Evolutionary conservation across 2,113 vertebrate genomes (phyloP), one percentile per base, ranked within the genome.

Genomic region (Irena cyanogastra): DNA sequence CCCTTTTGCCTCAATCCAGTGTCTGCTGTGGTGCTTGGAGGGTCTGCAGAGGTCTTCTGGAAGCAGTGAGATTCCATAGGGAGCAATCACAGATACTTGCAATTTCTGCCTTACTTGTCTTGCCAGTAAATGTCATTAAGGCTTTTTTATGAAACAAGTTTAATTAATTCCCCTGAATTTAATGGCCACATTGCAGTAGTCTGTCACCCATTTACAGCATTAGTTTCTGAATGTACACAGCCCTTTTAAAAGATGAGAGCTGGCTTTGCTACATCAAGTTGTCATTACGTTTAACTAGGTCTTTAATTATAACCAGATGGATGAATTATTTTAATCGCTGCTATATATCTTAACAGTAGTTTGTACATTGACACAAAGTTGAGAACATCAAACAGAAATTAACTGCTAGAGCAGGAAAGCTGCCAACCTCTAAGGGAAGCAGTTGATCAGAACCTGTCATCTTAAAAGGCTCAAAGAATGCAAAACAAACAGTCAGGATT

Each of bases 301-400:
- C 98, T 98, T 98, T 98, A 98, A 98, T 98, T 98, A 98, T 97
- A 98, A 97, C 90, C 97, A 98, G 97, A 98, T 98, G 98, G 97
- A 97, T 98, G 97, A 98, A 98, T 98, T 98, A 98, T 98, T 98
- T 98, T 98, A 98, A 98, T 98, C 93, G 4, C 96, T 95, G 97
- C 96, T 97, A 97, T 97, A 97, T 98, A 97, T 98, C 97, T 98
- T 98, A 98, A 97, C 98, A 97, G 97, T 98, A 98, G 98, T 97
- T 98, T 97, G 95, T 98, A 97, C 97, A 96, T 95, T 98, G 97
- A 98, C 98, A 98, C 95, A 97, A 97, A 98, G 96, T 91, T 90
- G 94, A 97, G 96, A 97, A 98, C 98, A 98, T 98, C 98, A 98
- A 98, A 98, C 97, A 98, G 97, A 97, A 97, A 97, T 97, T 97